Evolutionary conservation across 2,113 vertebrate genomes (phyloP).

Genomic region (Apus apus): DNA sequence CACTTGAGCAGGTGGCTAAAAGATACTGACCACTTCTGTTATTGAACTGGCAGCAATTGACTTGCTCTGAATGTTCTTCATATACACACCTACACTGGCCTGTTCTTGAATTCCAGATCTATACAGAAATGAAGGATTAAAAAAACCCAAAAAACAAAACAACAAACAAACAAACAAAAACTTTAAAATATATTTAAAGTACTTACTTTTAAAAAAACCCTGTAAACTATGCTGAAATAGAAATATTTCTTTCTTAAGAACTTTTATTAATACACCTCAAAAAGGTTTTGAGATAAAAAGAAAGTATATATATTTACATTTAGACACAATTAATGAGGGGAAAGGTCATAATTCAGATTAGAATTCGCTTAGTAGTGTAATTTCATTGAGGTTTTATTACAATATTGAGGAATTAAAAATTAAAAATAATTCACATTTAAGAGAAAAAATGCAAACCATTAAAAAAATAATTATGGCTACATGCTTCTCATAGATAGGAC

Average conservation of each 20-base stretch:
- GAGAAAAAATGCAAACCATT: neutral
- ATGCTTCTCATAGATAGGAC: neutral
- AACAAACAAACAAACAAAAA: too few species aligned
- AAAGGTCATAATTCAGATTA: neutral
- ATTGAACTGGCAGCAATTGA: conserved; percentile 93
- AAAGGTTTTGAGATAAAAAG: neutral
- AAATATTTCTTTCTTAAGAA: neutral
- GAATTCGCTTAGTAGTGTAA: neutral
- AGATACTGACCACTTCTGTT: conserved; percentile 78
- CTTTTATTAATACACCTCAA: neutral
- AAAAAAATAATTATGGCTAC: neutral
- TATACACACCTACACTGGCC: conserved; percentile 79
- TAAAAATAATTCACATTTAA: neutral
- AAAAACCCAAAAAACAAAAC: too few species aligned
- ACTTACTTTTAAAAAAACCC: neutral
- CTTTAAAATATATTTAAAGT: neutral
- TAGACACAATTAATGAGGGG: neutral
- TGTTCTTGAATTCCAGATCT: conserved; percentile 90
- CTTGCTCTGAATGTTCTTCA: conserved; percentile 88
- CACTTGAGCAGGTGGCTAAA: conserved; percentile 90
- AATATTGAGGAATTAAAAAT: neutral
- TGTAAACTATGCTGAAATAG: neutral
- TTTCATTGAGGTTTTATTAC: neutral
- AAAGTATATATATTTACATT: neutral
- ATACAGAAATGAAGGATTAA: conserved; percentile 20